Base-by-base conservation (phyloP, 2,797 vertebrate genomes). In the Lutjanus argentimaculatus region DNA sequence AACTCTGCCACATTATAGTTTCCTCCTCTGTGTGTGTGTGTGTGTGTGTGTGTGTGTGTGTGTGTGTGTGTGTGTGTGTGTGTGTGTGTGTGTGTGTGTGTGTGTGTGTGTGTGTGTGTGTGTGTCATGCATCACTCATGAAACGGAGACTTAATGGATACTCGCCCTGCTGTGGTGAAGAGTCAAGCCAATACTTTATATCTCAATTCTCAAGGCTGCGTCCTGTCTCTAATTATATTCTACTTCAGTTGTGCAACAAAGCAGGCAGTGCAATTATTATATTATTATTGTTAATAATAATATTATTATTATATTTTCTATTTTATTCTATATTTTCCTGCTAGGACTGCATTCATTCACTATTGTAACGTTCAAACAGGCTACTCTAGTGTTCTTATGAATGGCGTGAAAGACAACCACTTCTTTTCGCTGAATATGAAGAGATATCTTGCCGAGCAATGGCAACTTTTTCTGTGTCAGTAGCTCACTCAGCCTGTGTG, bases 251-350 rank as follows among this genome's bases (percentile, higher is more conserved):
- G 93, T 95, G 92, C 94, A 93, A 95, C 87, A 91, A 95, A 95
- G 84, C 94, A 95, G 94, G 88, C 94, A 95, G 95, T 95, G 95
- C 95, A 95, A 96, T 96, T 95, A 94, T 93, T 92, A 91, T 90
- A 91, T 93, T 90, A 89, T 88, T 89, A 85, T 85, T 87, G 90
- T 91, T 91, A 91, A 85, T 80, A 72, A 76, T 89, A 91, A 71
- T 91, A 81, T 77, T 82, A 89, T 92, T 86, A 85, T 88, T 85
- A 88, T 92, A 89, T 93, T 92, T 90, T 92, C 69, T 91, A 92
- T 93, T 92, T 89, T 86, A 89, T 93, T 88, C 74, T 86, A 91
- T 90, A 89, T 91, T 92, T 92, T 93, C 90, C 92, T 95, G 92
- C 91, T 95, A 94, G 94, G 95, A 96, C 95, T 95, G 93, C 94